Percentiles rank a stretch among this genome's conserved stretches.
phyloP scores from a whole-genome alignment of 2,797 vertebrate genomes.

The Anguilla marmorata region DNA sequence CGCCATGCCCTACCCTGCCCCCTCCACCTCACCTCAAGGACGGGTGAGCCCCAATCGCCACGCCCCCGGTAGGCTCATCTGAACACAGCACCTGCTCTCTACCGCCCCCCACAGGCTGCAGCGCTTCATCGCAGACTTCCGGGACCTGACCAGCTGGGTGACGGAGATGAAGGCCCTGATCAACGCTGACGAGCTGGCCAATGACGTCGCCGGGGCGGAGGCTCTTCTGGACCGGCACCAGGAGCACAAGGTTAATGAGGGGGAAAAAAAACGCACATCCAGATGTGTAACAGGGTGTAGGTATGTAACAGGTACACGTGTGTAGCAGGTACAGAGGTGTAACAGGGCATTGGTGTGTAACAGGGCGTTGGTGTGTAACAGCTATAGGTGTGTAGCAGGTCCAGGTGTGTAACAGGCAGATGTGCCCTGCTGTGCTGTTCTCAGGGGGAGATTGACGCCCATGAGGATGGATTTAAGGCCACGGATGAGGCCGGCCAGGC shows the following conservation, averaged over 20 bases:
- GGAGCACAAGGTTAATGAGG: slow-evolving; percentile 85
- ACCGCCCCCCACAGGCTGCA: slow-evolving; percentile 76
- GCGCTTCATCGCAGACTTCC: slow-evolving; percentile 94
- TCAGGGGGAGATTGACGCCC: slow-evolving; percentile 96
- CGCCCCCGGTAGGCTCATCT: too few relatives aligned
- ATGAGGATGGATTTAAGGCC: slow-evolving; percentile 94
- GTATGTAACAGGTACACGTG: neutral
- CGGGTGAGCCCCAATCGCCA: too few relatives aligned
- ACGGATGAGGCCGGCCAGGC: slow-evolving; percentile 89
- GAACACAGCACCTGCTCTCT: slow-evolving; percentile 5
- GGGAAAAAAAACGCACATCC: neutral
- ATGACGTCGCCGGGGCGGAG: slow-evolving; percentile 95
- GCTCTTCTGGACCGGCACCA: slow-evolving; percentile 95
- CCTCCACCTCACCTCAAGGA: neutral
- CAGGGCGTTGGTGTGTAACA: too few relatives aligned
- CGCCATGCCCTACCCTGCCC: neutral
- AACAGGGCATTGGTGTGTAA: too few relatives aligned
- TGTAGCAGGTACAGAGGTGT: too few relatives aligned
- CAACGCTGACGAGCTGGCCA: slow-evolving; percentile 95
- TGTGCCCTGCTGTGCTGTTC: neutral
- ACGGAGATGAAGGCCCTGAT: slow-evolving; percentile 99
- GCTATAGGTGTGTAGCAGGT: neutral
- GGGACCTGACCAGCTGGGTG: slow-evolving; percentile 98
- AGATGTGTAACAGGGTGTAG: neutral
- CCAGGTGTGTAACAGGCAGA: neutral